Conservation (phyloP, 2,113 vertebrate genomes). For the Trachemys scripta region DNA sequence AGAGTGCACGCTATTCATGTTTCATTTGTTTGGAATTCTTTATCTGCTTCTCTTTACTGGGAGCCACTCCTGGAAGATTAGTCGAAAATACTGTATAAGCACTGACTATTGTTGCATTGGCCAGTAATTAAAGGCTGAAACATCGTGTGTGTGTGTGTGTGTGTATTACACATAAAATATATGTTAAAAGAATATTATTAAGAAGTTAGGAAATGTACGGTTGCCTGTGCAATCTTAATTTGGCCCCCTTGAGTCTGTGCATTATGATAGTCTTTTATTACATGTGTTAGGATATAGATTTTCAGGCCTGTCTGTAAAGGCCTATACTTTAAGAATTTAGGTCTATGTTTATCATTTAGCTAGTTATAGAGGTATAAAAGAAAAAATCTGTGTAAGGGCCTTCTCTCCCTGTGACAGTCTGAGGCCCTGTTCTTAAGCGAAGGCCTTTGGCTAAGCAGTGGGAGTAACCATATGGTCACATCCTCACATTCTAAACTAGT, state of each 20-base stretch:
- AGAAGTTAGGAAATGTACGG: not conserved
- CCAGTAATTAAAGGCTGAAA: not conserved
- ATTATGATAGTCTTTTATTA: not conserved
- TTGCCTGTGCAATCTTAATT: not conserved
- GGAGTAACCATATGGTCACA: too few species aligned
- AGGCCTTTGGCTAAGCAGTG: too few species aligned
- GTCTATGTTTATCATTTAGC: too few species aligned
- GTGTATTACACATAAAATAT: not conserved
- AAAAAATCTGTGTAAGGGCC: too few species aligned
- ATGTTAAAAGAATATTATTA: not conserved
- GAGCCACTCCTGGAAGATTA: not conserved
- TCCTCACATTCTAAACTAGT: too few species aligned
- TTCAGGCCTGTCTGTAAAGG: too few species aligned
- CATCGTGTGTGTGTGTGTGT: not conserved
- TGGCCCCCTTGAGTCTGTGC: not conserved
- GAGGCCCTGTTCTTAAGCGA: too few species aligned
- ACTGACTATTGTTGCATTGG: not conserved
- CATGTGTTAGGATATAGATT: too few species aligned
- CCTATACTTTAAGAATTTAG: too few species aligned
- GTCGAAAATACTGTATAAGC: not conserved
- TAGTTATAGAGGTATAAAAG: too few species aligned
- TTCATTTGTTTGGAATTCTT: slow-evolving; percentile 18
- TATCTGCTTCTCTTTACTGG: not conserved
- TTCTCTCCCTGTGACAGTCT: too few species aligned
- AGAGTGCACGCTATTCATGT: not conserved